A percentile compares a stretch with the other conserved stretches of the same genome.
phyloP scores from a whole-genome alignment of 2,113 vertebrate species.

The Scomber colias region DNA sequence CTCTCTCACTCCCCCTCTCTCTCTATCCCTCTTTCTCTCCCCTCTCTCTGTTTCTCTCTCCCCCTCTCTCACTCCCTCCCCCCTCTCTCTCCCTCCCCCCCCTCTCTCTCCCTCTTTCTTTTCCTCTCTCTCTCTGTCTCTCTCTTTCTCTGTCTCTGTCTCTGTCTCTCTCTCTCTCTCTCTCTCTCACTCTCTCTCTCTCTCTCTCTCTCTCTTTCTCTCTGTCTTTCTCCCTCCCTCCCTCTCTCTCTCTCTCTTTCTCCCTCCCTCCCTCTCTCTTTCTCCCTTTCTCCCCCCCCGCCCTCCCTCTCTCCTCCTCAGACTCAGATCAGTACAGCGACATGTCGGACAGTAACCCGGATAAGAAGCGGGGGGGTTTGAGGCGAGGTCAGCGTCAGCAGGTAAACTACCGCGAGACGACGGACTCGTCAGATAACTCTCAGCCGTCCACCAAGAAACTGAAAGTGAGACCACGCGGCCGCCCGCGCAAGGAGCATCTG shows the following conservation, averaged over 20 bases:
- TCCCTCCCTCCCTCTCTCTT: neutral
- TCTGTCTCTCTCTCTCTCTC: no score
- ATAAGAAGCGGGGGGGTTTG: constrained; percentile 91
- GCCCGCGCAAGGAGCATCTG: constrained; percentile 81
- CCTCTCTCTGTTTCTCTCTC: no score
- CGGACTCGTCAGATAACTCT: constrained; percentile 92
- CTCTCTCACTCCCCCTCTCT: no score
- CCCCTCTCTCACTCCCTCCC: no score
- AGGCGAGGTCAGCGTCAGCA: constrained; percentile 93
- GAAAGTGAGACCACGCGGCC: constrained; percentile 84
- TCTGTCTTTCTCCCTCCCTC: no score
- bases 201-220: no score
- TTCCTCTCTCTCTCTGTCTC: no score
- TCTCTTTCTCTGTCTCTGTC: no score
- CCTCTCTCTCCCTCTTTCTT: neutral
- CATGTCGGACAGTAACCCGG: constrained; percentile 90
- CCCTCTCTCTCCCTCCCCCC: no score
- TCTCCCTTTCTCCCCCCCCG: no score
- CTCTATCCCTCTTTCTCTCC: neutral
- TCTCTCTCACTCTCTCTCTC: no score
- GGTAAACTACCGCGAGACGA: constrained; percentile 98
- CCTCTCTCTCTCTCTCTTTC: neutral
- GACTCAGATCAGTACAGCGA: constrained; percentile 91
- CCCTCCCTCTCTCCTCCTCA: constrained; percentile 51
- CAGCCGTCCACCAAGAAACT: constrained; percentile 80